phyloP scores from a whole-genome alignment of 2,113 vertebrate genomes.

The Manacus vitellinus region DNA sequence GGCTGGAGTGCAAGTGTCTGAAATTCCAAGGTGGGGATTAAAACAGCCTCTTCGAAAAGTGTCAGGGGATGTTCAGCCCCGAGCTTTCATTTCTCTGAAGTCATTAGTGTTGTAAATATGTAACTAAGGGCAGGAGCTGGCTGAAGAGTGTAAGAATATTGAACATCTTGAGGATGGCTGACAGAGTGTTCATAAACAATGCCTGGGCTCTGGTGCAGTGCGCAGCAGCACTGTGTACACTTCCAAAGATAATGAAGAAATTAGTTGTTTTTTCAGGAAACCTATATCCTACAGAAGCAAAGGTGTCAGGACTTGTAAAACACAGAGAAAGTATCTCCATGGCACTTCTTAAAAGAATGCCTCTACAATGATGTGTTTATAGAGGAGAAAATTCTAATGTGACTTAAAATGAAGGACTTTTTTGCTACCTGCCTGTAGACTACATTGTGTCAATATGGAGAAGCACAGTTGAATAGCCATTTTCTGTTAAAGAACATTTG shows the following conservation, averaged over 20 bases:
- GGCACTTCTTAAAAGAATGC: neutral
- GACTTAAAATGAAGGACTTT: neutral
- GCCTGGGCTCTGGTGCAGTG: neutral
- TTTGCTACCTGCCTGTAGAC: neutral
- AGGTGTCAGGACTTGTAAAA: neutral
- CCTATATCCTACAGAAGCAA: neutral
- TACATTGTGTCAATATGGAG: neutral
- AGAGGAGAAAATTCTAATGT: neutral
- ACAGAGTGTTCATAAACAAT: neutral
- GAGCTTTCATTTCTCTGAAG: neutral
- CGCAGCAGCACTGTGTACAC: neutral
- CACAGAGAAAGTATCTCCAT: neutral
- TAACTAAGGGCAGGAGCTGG: neutral
- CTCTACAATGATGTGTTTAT: neutral
- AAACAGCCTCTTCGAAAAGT: neutral
- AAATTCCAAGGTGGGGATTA: neutral
- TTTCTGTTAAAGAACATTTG: neutral
- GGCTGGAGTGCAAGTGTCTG: neutral
- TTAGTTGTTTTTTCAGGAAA: neutral
- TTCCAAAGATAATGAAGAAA: neutral
- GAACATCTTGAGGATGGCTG: neutral
- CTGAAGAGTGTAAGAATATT: neutral
- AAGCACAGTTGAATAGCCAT: neutral
- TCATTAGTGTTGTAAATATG: neutral
- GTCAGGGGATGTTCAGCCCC: neutral